A percentile compares a stretch with the other conserved stretches of the same genome.
phyloP scores from a whole-genome alignment of 2,113 vertebrate species.

The Pituophis catenifer region DNA sequence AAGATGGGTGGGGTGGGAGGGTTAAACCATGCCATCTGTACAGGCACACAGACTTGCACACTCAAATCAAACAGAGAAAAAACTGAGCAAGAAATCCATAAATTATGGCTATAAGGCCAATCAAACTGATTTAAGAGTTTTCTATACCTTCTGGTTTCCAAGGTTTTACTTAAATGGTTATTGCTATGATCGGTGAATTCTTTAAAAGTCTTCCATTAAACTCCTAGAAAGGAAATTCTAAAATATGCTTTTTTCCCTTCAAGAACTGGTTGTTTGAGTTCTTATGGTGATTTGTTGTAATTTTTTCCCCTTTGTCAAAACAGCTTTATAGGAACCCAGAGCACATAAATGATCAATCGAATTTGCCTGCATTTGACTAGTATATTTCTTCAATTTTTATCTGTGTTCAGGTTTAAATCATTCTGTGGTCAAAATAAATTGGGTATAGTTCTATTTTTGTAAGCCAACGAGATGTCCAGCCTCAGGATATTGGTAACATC shows the following conservation, averaged over 20 bases:
- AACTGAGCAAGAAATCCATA: not conserved
- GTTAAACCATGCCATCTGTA: not conserved
- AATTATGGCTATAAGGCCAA: not conserved
- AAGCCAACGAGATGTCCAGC: not conserved
- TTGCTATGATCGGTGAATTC: not conserved
- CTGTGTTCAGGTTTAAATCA: not conserved
- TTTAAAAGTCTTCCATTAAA: not conserved
- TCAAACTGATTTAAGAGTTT: not conserved
- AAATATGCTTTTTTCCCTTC: not conserved
- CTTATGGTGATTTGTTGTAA: not conserved
- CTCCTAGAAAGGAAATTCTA: not conserved
- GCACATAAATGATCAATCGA: not conserved
- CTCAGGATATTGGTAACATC: not conserved
- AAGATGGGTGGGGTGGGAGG: not conserved
- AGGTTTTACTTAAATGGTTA: not conserved
- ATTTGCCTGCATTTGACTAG: not conserved
- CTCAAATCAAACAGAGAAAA: not conserved
- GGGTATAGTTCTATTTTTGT: not conserved
- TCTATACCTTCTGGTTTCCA: not conserved
- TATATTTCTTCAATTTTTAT: not conserved
- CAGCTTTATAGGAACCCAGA: not conserved
- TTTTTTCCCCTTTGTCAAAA: not conserved
- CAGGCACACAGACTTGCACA: not conserved
- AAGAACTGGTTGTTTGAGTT: not conserved
- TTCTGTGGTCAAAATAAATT: not conserved